phyloP scores from a whole-genome alignment of 37 sponge, comb jelly and placozoan species.

The Bolinopsis microptera region DNA sequence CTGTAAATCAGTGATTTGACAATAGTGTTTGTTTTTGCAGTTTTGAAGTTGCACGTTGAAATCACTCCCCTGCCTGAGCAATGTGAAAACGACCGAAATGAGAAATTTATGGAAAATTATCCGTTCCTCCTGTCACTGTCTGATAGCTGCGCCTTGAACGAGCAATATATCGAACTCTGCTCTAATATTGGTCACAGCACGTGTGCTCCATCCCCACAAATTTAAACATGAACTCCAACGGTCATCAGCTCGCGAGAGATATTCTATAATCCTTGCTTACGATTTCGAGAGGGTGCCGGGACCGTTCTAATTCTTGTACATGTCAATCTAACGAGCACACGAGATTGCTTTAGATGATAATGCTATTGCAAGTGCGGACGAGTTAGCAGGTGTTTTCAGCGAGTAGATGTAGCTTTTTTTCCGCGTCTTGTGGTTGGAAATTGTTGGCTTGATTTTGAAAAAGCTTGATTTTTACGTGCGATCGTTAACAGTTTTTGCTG shows the following conservation, averaged over 20 bases:
- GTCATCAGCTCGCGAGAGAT: neutral
- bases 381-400: neutral
- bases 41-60: neutral
- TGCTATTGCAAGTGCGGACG: neutral
- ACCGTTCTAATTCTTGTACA: neutral
- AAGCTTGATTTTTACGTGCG: too few species aligned
- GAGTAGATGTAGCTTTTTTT: too few species aligned
- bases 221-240: neutral
- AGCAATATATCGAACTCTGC: too few species aligned
- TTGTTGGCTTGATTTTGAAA: too few species aligned
- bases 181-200: neutral
- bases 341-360: neutral
- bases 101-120: too few species aligned
- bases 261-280: neutral
- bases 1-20: neutral
- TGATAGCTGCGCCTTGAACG: too few species aligned
- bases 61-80: neutral
- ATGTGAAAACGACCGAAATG: neutral
- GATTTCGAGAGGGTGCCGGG: neutral
- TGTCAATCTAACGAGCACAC: neutral
- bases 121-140: too few species aligned
- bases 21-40: neutral
- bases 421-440: too few species aligned
- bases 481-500: too few species aligned
- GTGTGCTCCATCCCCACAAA: neutral